phyloP scores from a whole-genome alignment of 2,888 invertebrate species.

The Druceiella hillmani region DNA sequence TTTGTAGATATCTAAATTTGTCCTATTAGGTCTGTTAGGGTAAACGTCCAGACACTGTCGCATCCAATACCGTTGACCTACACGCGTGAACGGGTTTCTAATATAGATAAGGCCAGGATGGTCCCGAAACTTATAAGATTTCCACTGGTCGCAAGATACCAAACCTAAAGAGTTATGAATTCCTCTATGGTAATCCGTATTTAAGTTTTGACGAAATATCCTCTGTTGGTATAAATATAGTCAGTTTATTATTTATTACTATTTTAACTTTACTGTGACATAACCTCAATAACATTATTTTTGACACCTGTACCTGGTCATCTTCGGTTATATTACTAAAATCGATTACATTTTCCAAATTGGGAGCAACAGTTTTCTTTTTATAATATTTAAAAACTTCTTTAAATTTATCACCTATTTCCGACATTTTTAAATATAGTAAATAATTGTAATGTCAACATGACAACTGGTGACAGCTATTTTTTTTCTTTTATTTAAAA shows the following conservation, averaged over 20 bases:
- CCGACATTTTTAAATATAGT: slow-evolving; percentile 5
- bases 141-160: slow-evolving; percentile 52
- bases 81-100: slow-evolving; percentile 72
- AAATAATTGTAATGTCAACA: background rate
- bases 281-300: no score
- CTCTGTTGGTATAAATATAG: no score
- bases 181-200: no score
- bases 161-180: no score
- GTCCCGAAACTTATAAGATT: slow-evolving; percentile 52
- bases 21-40: slow-evolving; percentile 65
- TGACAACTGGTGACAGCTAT: no score
- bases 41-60: slow-evolving; percentile 71
- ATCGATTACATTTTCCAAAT: slow-evolving; percentile 59
- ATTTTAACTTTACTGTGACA: no score
- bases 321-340: no score
- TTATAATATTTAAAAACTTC: slow-evolving; percentile 77
- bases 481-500: no score
- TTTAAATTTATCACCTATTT: slow-evolving; percentile 51
- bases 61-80: slow-evolving; percentile 82
- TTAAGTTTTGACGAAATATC: no score
- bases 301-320: no score
- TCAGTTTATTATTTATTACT: no score
- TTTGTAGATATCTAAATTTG: slow-evolving; percentile 57
- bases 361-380: slow-evolving; percentile 58
- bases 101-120: slow-evolving; percentile 76